These are phyloP conservation scores for Otis tarda DNA, from an alignment of 2,113 vertebrate species.

Conservation along the genomic window DNA sequence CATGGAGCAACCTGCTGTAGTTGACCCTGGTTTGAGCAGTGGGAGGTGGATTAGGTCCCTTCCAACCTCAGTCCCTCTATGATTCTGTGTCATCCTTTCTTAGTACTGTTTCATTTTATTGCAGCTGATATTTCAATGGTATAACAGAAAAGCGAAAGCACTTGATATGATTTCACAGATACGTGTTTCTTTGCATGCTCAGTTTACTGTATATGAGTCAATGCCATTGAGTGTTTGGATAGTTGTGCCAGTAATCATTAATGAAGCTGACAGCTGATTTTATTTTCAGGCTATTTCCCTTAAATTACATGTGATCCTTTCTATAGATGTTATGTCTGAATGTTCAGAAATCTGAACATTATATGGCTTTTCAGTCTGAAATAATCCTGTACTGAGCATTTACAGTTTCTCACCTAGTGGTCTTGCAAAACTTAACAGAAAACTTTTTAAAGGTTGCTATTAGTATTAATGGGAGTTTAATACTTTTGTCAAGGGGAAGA, in stretches of 20 bases:
- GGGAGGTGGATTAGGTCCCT: fast-evolving
- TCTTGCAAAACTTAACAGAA: neutral
- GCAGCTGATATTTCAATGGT: neutral
- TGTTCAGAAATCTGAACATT: neutral
- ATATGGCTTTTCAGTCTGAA: neutral
- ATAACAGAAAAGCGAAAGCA: neutral
- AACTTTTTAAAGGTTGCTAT: neutral
- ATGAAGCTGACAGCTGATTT: neutral
- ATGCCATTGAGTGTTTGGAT: neutral
- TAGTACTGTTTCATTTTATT: neutral
- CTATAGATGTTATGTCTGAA: neutral
- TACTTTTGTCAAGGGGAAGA: neutral
- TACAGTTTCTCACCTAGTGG: neutral
- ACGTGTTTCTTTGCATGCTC: neutral
- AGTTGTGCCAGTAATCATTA: neutral
- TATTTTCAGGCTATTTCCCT: neutral
- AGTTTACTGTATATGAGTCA: neutral
- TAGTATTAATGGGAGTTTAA: neutral
- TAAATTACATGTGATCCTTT: neutral
- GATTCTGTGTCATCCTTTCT: neutral
- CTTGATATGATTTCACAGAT: neutral
- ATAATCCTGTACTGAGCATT: neutral
- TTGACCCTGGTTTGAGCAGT: neutral
- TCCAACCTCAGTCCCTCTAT: neutral
- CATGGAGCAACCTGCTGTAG: neutral